A percentile compares a stretch with the other conserved stretches of the same genome.
phyloP scores from a whole-genome alignment of 2,888 invertebrate genomes.

The Lottia gigantea region DNA sequence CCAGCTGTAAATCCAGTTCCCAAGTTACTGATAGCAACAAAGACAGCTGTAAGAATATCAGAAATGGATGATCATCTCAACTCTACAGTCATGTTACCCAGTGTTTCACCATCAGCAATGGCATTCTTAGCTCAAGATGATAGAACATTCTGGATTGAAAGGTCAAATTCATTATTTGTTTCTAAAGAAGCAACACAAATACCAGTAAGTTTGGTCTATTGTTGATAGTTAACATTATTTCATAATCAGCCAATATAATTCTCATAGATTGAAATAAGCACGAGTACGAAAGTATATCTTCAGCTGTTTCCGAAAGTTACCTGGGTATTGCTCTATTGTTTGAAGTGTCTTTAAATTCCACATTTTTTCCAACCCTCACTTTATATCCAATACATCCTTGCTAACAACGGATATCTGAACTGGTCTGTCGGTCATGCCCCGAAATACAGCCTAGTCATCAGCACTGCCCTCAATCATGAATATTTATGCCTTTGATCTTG shows the following conservation, averaged over 20 bases:
- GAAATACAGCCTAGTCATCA: too few relatives aligned
- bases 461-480: not conserved
- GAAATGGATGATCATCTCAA: slow-evolving; percentile 49
- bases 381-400: too few relatives aligned
- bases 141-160: slow-evolving; percentile 84
- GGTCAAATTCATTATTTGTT: slow-evolving; percentile 69
- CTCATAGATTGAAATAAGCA: too few relatives aligned
- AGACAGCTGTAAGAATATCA: slow-evolving; percentile 38
- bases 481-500: not conserved
- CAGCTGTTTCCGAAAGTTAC: too few relatives aligned
- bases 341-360: too few relatives aligned
- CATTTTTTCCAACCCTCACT: too few relatives aligned
- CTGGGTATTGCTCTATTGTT: too few relatives aligned
- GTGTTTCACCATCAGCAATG: slow-evolving; percentile 72
- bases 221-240: too few relatives aligned
- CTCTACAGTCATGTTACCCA: slow-evolving; percentile 39
- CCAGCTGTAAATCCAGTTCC: slow-evolving; percentile 81
- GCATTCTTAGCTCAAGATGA: slow-evolving; percentile 78
- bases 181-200: slow-evolving; percentile 19
- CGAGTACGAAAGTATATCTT: too few relatives aligned
- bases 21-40: slow-evolving; percentile 78
- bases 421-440: too few relatives aligned
- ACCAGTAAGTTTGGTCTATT: slow-evolving; percentile 3
- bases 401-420: too few relatives aligned
- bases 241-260: too few relatives aligned